These are phyloP conservation scores for Urocolius indicus DNA, from an alignment of 2,113 vertebrate species.

Conservation along the genomic window DNA sequence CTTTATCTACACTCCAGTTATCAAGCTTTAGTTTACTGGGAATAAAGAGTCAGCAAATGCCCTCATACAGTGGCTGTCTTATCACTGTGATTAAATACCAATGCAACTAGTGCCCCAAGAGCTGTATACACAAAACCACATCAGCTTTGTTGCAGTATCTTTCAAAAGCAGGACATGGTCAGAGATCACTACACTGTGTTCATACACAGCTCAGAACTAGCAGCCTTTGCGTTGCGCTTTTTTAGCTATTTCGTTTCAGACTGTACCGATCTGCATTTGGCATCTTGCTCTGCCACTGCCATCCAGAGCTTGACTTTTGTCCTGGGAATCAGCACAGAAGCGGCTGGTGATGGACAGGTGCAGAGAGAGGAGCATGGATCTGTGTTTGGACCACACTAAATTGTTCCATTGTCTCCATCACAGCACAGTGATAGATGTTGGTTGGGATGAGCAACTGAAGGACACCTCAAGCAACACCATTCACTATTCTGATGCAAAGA, in stretches of 20 bases:
- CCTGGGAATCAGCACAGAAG: not conserved
- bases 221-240: not conserved
- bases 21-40: not conserved
- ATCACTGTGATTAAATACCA: not conserved
- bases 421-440: not conserved
- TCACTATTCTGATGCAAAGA: not conserved
- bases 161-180: not conserved
- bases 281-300: not conserved
- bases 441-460: not conserved
- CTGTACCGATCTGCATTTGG: not conserved
- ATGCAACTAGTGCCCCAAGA: not conserved
- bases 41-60: not conserved
- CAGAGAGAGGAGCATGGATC: not conserved
- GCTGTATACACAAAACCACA: not conserved
- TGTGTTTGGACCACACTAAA: not conserved
- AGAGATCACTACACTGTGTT: not conserved
- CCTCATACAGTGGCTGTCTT: not conserved
- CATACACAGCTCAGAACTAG: not conserved
- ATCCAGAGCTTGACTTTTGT: not conserved
- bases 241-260: not conserved
- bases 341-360: not conserved
- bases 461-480: not conserved
- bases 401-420: not conserved
- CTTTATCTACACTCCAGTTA: not conserved
- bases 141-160: not conserved